Evolutionary conservation across 1,140 invertebrate species (phyloP), one percentile per base, ranked within the genome.

Genomic region (Scaptomyza hsui): DNA sequence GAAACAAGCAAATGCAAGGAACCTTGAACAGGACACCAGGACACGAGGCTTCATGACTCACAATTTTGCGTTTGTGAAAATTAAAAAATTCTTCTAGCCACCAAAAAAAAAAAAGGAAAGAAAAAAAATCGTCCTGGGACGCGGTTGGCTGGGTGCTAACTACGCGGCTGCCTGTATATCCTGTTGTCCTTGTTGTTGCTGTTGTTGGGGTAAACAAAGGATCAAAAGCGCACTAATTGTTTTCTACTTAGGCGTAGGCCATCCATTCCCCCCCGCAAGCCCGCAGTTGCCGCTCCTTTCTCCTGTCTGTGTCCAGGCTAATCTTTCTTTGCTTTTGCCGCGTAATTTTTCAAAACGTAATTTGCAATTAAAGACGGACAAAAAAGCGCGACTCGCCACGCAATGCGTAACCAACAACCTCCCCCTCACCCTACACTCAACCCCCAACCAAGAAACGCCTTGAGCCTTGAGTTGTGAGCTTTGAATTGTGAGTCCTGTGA

Each of bases 211-310:
- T 89, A 89, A 89, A 89, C 80, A 89, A 89, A 86, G 86, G 86
- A 89, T 89, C 86, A 89, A 89, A 89, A 89, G 81, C 86, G 71
- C 72, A 89, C 80, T 89, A 89, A 89, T 89, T 89, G 81, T 89
- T 89, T 89, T 88, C 78, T 89, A 76, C 82, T 89, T 89, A 80
- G 60, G 65, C 70, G 42, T 77, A 61, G 78, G 65, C 68, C 52
- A 59, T 55, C 29, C 29, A 16, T 42, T 7, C n/a, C 45, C 16
- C 10, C 9, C 4, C 3, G 19, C 24, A 16, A 4, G n/a, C 45
- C 39, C 19, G 24, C 18, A 41, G 47, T 42, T 52, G 48, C 37
- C 60, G 45, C 37, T 19, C 47, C 47, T 49, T 47, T 24, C 6
- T 0, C 32, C 12, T 37, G n/a, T 37, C 12, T 12, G 4, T 4